These are phyloP conservation scores for Cochlearius cochlearius DNA, from an alignment of 2,113 vertebrate species.

Conservation along the genomic window DNA sequence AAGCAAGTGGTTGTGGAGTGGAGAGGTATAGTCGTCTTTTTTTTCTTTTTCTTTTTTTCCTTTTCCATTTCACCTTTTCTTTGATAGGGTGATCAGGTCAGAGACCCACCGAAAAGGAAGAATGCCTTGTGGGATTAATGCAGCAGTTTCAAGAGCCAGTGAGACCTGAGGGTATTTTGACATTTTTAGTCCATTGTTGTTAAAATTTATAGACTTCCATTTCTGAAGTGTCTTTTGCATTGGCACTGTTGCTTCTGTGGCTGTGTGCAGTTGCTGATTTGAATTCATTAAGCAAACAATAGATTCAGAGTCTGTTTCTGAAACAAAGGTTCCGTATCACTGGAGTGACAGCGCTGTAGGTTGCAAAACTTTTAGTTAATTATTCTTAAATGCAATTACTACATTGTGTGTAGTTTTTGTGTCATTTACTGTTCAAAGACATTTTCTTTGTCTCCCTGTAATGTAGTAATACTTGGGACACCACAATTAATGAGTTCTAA, in stretches of 20 bases:
- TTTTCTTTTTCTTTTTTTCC: rapidly evolving
- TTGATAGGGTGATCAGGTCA: background rate
- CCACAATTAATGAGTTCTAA: background rate
- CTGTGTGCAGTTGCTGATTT: conserved; percentile 5
- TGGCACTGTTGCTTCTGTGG: background rate
- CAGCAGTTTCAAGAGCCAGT: background rate
- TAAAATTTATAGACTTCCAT: background rate
- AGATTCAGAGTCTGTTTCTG: background rate
- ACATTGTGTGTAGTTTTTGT: background rate
- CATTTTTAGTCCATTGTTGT: background rate
- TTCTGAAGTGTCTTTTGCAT: background rate
- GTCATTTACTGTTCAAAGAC: background rate
- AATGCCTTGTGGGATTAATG: background rate
- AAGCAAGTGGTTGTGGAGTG: background rate
- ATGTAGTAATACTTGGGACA: background rate
- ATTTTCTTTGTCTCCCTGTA: background rate
- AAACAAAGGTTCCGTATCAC: background rate
- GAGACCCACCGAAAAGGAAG: background rate
- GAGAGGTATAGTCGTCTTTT: background rate
- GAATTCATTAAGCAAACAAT: background rate
- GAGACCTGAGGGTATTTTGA: background rate
- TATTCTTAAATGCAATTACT: background rate
- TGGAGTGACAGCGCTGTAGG: background rate
- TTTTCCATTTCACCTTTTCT: background rate
- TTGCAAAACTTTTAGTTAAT: background rate